Conservation (phyloP, 2,888 invertebrate species). For the Eilema griseolum region DNA sequence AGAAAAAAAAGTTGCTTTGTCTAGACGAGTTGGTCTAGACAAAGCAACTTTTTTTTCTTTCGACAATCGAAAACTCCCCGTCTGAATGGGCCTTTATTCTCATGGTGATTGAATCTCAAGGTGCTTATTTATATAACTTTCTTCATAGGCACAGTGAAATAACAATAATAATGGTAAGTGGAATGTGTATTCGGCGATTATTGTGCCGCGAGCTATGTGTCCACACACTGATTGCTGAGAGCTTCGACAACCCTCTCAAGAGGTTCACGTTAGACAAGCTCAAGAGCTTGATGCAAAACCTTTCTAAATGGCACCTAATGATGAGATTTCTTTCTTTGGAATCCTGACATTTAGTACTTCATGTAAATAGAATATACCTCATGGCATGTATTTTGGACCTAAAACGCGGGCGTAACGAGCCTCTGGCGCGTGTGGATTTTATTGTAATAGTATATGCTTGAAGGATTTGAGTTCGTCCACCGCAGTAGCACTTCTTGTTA, state of each 20-base stretch:
- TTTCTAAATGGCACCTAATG: neutral
- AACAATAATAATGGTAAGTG: neutral
- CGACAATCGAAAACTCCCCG: too few relatives aligned
- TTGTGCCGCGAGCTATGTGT: neutral
- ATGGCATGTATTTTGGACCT: too few relatives aligned
- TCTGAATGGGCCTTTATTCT: neutral
- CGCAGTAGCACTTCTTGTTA: too few relatives aligned
- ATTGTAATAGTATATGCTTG: too few relatives aligned
- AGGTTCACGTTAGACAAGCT: neutral
- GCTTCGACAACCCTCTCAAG: neutral
- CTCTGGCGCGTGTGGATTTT: too few relatives aligned
- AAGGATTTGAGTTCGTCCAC: too few relatives aligned
- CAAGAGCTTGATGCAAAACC: neutral
- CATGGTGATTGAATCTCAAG: neutral
- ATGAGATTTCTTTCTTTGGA: neutral
- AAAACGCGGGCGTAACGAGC: too few relatives aligned
- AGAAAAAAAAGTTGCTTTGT: too few relatives aligned
- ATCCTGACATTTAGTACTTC: too few relatives aligned
- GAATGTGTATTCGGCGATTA: neutral
- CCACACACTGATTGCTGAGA: neutral
- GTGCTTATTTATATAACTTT: neutral
- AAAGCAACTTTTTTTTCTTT: too few relatives aligned
- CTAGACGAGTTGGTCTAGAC: too few relatives aligned
- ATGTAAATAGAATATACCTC: too few relatives aligned
- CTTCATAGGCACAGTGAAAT: neutral